Evolutionary conservation across 64 coral and sea anemone species (phyloP).

Genomic region (Astreopora myriophthalma): DNA sequence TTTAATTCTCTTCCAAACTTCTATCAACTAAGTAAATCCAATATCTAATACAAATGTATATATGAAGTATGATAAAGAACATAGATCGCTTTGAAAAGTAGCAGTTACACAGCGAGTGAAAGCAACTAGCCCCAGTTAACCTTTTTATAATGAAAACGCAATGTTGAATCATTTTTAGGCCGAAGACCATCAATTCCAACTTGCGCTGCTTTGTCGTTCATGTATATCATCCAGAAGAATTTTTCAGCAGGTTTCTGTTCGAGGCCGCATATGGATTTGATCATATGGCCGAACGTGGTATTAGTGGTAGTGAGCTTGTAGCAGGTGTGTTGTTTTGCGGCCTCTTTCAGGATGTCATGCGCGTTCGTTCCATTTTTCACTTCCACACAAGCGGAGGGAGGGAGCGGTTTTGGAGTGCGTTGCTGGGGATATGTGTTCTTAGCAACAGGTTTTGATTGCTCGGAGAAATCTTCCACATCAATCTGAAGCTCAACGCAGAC

Average conservation of each 20-base stretch:
- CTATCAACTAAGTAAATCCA: not conserved
- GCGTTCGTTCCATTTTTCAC: conserved; percentile 55
- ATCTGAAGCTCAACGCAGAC: conserved; percentile 45
- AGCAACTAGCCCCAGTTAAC: not conserved
- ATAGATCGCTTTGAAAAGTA: no score
- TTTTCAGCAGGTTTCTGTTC: not conserved
- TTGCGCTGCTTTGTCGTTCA: conserved; percentile 1
- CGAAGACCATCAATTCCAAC: conserved; percentile 71
- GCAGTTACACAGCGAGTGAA: no score
- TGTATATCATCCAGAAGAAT: conserved; percentile 75
- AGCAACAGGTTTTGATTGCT: not conserved
- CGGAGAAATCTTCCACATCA: not conserved
- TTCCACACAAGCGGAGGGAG: not conserved
- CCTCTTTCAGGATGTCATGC: conserved; percentile 56
- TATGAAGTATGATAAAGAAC: no score
- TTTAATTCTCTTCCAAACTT: not conserved
- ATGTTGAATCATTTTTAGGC: conserved; percentile 53
- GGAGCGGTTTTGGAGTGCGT: not conserved
- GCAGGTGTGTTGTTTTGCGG: not conserved
- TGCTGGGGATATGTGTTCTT: not conserved
- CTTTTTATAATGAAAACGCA: conserved; percentile 81
- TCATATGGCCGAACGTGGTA: conserved; percentile 59
- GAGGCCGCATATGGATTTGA: conserved; percentile 58
- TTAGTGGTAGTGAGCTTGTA: conserved; percentile 3
- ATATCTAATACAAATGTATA: no score